phyloP scores from a whole-genome alignment of 2,113 vertebrate species.

The Odocoileus hemionus region DNA sequence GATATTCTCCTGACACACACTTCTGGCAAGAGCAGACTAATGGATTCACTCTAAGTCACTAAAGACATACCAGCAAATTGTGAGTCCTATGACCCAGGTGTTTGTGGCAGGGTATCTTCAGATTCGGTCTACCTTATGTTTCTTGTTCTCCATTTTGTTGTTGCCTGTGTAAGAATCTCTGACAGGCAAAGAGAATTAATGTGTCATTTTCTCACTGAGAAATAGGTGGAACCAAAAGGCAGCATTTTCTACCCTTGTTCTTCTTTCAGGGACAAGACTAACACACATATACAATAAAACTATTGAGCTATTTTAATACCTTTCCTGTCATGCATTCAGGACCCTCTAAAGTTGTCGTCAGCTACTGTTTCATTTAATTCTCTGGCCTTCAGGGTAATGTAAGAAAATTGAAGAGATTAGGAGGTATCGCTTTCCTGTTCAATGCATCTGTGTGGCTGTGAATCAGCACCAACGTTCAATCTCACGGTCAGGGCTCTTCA shows the following conservation, averaged over 20 bases:
- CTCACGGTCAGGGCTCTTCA: conserved; percentile 80
- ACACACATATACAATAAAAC: conserved; percentile 73
- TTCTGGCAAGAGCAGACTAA: background rate
- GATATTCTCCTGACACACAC: background rate
- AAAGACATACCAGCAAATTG: background rate
- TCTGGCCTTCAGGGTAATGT: conserved; percentile 82
- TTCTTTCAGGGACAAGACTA: conserved; percentile 71
- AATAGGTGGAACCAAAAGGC: conserved; percentile 44
- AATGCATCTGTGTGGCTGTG: conserved; percentile 80
- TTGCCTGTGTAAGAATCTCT: background rate
- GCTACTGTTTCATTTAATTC: conserved; percentile 83
- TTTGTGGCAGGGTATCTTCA: background rate
- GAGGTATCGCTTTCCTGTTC: conserved; percentile 79
- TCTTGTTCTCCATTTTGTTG: background rate
- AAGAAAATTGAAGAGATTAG: conserved; percentile 84
- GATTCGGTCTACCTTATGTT: background rate
- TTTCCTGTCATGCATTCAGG: conserved; percentile 76
- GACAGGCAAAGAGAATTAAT: conserved; percentile 22
- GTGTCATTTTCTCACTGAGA: background rate
- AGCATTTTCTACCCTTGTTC: conserved; percentile 60
- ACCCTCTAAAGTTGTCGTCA: conserved; percentile 79
- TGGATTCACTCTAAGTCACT: background rate
- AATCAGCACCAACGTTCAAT: conserved; percentile 82
- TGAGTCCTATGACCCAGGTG: background rate
- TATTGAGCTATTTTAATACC: conserved; percentile 80